Evolutionary conservation across 1,140 invertebrate genomes (phyloP).

Genomic region (Hycleus phaleratus): DNA sequence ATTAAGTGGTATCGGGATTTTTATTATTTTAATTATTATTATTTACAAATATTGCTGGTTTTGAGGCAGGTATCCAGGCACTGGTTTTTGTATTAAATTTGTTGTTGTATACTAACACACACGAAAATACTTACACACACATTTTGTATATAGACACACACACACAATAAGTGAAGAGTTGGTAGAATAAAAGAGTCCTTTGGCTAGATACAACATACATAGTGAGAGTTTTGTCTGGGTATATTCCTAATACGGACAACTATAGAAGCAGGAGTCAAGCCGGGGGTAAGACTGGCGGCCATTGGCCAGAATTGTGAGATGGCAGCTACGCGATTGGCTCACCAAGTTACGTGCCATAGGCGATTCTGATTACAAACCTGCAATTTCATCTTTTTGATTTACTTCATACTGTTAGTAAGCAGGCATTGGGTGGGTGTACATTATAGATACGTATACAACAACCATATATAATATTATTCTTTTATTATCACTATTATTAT

Average conservation of each 20-base stretch:
- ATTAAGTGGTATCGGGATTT: slow-evolving; percentile 4
- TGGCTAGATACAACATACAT: slow-evolving; percentile 22
- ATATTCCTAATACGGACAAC: background rate
- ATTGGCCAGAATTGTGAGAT: slow-evolving; percentile 33
- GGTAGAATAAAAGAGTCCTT: slow-evolving; percentile 28
- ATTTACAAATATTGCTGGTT: too few species aligned
- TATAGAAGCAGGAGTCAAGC: slow-evolving; percentile 12
- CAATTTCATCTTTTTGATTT: slow-evolving; percentile 38
- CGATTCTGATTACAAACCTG: slow-evolving; percentile 35
- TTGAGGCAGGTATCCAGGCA: slow-evolving; percentile 34
- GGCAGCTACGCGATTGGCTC: slow-evolving; percentile 31
- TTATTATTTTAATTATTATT: background rate
- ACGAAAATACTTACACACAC: too few species aligned
- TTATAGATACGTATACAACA: background rate
- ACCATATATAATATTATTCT: too few species aligned
- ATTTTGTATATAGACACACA: too few species aligned
- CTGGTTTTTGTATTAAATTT: slow-evolving; percentile 19
- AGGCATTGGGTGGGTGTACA: background rate
- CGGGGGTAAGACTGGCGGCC: slow-evolving; percentile 36
- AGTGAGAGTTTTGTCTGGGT: background rate
- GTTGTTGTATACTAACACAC: background rate
- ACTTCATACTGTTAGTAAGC: slow-evolving; percentile 22
- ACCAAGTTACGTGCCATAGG: slow-evolving; percentile 35
- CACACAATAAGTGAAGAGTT: background rate
- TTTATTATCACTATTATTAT: too few species aligned